Evolutionary conservation across 37 sponge, comb jelly and placozoan genomes (phyloP), one percentile per base, ranked within the genome.

Genomic region (Diacarnus erythraeanus): DNA sequence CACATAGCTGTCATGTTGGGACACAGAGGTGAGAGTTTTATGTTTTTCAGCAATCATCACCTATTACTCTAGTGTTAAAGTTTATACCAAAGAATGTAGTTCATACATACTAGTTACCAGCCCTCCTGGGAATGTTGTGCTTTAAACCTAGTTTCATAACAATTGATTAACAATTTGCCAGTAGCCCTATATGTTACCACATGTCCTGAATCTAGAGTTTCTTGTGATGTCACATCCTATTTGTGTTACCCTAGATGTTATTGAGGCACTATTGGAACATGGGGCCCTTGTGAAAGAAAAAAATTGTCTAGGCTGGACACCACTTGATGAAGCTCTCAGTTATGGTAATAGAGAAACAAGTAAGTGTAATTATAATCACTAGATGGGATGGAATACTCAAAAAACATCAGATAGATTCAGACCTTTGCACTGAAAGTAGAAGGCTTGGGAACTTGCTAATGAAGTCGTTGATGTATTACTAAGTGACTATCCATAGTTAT

Each of bases 271-370:
- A 10, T 58, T 96, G 44, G 44, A 42, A 3, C 59, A 81, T 74
- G 84, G 77, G 64, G 84, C 94, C 37, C 56, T 59, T 40, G 94
- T 93, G 26, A 93, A 90, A 71, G 78, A 82, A 73, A 96, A 93
- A 84, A 96, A 96, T 80, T 22, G 23, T 1, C 59, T 75, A 51
- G 97, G 97, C 21, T 96, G 97, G 97, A 93, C 84, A 12, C 86
- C 92, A 29, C 82, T 96, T 42, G 94, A 90, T 23, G 97, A 96
- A 59, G 88, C 97, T 29, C 83, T 96, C 70, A 93, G 97, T 60
- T 91, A 84, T 83, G 97, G 97, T 18, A 74, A 96, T 65, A 80
- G 84, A 61, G 64, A 70, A 1, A 94, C 86, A 23, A 91, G 95
- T 94, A 23, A 81, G 83, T 80, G 25, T 27, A 63, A 42, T 33